Base-by-base conservation (phyloP, 2,888 invertebrate species). In the Spilosoma lubricipeda region DNA sequence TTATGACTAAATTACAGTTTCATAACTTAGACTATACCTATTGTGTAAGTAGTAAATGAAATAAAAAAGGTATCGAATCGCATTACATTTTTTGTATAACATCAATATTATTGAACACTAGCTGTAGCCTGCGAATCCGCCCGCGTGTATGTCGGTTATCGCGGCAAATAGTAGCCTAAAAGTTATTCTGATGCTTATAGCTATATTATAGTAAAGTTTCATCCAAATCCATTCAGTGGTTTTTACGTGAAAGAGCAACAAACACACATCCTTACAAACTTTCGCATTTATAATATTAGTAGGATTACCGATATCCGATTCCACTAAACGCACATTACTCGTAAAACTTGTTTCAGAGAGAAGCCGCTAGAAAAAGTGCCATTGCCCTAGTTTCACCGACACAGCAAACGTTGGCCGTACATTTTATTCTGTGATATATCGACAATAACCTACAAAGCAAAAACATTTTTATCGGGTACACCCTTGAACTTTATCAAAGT, bases 401-500 rank as follows among this genome's bases (percentile, higher is more conserved):
- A 75, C 63, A 78, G 68, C 74, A 77, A 72, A 77, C 72, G 73
- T 78, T 81, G 74, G 68, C 67, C 33, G 68, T 69, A 72, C 70
- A 77, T 72, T 63, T 79, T 70, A 30, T 71, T 45, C 64, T 9
- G 39, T 73, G 39, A 77, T 77, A 78, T 78, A 76, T 71, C 71
- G 48, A 39, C n/a, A 75, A 70, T 73, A 74, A 36, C 27, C 69
- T 69, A 67, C 52, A 70, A 67, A 76, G 80, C 74, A 68, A 68
- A 70, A 63, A 73, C 68, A 71, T 75, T 78, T 77, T 77, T 75
- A 78, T 79, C 79, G 64, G 74, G 67, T 72, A 77, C 79, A 85
- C 81, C 85, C 85, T 87, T 87, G 85, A 87, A 86, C 87, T 87
- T 84, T 85, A 75, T 73, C 72, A 68, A 87, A 88, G 84, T 86